Conservation (phyloP, 2,797 vertebrate species). For the Acanthiza pusilla region DNA sequence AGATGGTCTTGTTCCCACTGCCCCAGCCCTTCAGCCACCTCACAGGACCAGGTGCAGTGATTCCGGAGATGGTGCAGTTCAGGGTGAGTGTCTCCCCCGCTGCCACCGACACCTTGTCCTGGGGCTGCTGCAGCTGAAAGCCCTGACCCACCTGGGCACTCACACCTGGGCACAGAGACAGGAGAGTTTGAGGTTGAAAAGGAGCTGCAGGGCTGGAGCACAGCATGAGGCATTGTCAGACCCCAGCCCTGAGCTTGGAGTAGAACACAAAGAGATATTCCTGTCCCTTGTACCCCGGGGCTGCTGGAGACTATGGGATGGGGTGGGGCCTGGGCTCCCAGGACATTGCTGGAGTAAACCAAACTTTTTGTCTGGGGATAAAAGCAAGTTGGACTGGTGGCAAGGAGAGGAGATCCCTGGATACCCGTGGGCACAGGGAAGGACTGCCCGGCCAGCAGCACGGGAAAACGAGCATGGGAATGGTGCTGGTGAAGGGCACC, state of each 20-base stretch:
- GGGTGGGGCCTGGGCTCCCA: rapidly evolving
- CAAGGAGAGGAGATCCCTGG: rapidly evolving
- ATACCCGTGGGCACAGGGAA: rapidly evolving
- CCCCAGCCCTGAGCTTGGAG: rapidly evolving
- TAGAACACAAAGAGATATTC: neutral
- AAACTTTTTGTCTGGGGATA: neutral
- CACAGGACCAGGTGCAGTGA: rapidly evolving
- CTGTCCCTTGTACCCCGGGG: rapidly evolving
- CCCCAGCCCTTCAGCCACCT: slow-evolving; percentile 39
- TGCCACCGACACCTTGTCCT: neutral
- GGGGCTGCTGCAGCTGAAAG: slow-evolving; percentile 15
- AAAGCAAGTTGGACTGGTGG: neutral
- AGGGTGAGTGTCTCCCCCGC: neutral
- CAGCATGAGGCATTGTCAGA: rapidly evolving
- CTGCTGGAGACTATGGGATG: rapidly evolving
- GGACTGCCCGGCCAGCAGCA: rapidly evolving
- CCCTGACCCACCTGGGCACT: rapidly evolving
- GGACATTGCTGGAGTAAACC: neutral
- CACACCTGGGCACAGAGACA: neutral
- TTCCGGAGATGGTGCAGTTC: rapidly evolving
- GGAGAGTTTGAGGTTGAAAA: neutral
- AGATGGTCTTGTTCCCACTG: neutral
- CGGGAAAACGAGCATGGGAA: rapidly evolving
- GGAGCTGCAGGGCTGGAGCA: rapidly evolving
- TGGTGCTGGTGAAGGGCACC: neutral